Evolutionary conservation across 2,113 vertebrate species (phyloP).

Genomic region (Oxygymnocypris stewartii): DNA sequence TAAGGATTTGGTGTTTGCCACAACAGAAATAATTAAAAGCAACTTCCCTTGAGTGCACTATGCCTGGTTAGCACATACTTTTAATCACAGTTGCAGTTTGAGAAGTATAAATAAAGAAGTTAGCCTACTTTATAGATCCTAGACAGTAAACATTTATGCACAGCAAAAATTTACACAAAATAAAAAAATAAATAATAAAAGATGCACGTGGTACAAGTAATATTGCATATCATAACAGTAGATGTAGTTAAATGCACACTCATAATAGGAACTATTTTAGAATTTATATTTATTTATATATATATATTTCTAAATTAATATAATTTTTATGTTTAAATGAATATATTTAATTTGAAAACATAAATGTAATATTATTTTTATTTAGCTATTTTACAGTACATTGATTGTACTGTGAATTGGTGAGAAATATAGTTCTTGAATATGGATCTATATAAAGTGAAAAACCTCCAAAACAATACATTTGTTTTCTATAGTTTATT

Average conservation of each 20-base stretch:
- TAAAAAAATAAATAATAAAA: not conserved
- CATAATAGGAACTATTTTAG: too few relatives aligned
- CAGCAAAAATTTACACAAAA: not conserved
- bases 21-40: not conserved
- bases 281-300: too few relatives aligned
- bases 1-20: not conserved
- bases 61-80: not conserved
- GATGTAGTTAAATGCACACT: too few relatives aligned
- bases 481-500: not conserved
- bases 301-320: too few relatives aligned
- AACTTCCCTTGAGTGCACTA: not conserved
- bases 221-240: not conserved
- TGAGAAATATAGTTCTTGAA: not conserved
- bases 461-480: not conserved
- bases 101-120: not conserved
- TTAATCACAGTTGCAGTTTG: not conserved
- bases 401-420: too few relatives aligned
- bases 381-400: too few relatives aligned
- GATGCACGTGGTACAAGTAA: not conserved
- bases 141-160: not conserved
- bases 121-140: not conserved
- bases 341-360: too few relatives aligned
- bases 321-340: too few relatives aligned
- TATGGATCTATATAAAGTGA: not conserved
- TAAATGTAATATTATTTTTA: too few relatives aligned